Percentiles rank a stretch among this genome's conserved stretches.
Evolutionary conservation across 2,113 vertebrate species (phyloP).

Genomic region (Chlamydotis undulata): DNA sequence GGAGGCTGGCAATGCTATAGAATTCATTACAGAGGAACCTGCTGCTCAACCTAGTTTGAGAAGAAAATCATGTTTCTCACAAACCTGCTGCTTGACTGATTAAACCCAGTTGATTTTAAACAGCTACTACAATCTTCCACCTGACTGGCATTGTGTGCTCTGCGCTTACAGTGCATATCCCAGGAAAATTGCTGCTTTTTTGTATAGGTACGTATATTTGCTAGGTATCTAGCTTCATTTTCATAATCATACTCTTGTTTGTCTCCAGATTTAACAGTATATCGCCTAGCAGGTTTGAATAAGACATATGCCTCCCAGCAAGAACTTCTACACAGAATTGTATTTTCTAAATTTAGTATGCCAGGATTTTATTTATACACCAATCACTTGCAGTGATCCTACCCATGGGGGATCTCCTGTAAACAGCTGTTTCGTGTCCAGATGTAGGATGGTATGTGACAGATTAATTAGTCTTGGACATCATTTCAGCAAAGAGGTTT

Average conservation of each 20-base stretch:
- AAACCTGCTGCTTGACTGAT: background rate
- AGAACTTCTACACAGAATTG: background rate
- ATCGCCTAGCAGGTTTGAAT: background rate
- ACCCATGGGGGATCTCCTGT: background rate
- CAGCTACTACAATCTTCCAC: background rate
- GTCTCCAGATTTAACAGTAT: background rate
- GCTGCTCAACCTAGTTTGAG: background rate
- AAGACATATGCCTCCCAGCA: background rate
- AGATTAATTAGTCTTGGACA: background rate
- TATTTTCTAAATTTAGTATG: background rate
- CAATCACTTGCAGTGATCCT: background rate
- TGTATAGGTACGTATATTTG: background rate
- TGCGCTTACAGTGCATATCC: background rate
- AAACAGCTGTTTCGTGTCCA: background rate
- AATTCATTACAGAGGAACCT: conserved; percentile 10
- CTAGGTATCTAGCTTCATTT: background rate
- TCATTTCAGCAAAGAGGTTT: background rate
- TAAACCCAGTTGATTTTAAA: conserved; percentile 29
- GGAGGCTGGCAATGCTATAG: background rate
- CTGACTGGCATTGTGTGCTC: background rate
- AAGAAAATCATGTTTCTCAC: background rate
- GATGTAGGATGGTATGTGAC: background rate
- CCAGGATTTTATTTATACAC: background rate
- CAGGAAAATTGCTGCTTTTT: background rate
- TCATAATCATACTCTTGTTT: background rate